phyloP scores from a whole-genome alignment of 2,113 vertebrate species.

The Leucosticte australis region DNA sequence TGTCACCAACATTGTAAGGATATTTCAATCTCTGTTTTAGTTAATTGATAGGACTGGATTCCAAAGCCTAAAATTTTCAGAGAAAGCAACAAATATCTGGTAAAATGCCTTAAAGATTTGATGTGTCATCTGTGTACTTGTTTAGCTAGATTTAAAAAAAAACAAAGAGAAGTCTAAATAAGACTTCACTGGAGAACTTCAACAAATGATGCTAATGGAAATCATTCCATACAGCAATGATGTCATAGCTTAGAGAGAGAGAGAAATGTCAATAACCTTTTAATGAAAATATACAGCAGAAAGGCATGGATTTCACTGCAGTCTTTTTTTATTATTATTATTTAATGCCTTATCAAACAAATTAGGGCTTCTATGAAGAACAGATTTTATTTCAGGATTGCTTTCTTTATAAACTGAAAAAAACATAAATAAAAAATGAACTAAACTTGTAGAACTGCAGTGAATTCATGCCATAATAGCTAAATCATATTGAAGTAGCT shows the following conservation, averaged over 20 bases:
- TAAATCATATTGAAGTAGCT: slow-evolving; percentile 40
- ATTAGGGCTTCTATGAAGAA: background rate
- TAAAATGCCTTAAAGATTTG: background rate
- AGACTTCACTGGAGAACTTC: background rate
- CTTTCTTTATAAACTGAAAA: background rate
- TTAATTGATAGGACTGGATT: background rate
- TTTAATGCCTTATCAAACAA: background rate
- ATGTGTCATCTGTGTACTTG: background rate
- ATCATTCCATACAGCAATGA: background rate
- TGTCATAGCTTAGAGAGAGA: background rate
- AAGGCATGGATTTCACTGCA: slow-evolving; percentile 36
- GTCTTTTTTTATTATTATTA: background rate
- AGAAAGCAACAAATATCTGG: background rate
- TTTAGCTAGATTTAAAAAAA: background rate
- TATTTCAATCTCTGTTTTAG: background rate
- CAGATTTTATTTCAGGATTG: background rate
- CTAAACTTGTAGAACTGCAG: slow-evolving; percentile 3
- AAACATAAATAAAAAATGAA: background rate
- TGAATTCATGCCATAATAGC: slow-evolving; percentile 31
- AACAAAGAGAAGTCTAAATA: background rate
- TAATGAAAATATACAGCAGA: slow-evolving; percentile 17
- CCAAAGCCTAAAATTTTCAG: background rate
- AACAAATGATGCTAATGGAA: background rate
- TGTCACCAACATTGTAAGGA: background rate
- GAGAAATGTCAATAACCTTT: background rate